A percentile compares a stretch with the other conserved stretches of the same genome.
These are phyloP conservation scores for Luscinia megarhynchos DNA, from an alignment of 2,797 vertebrate species.

Conservation along the genomic window DNA sequence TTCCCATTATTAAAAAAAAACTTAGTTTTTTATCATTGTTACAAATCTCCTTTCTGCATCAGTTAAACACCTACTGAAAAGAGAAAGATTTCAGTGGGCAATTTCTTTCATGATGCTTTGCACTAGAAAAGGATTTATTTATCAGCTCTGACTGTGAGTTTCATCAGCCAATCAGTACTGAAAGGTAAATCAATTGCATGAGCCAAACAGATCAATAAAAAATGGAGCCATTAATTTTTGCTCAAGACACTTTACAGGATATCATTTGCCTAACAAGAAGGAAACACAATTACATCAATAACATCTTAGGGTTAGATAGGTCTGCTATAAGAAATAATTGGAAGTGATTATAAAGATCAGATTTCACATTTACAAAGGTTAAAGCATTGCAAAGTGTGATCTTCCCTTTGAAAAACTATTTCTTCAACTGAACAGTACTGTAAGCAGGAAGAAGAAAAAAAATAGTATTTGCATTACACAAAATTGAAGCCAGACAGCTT, in stretches of 20 bases:
- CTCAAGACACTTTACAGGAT: not conserved
- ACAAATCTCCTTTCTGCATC: conserved; percentile 1
- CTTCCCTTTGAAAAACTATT: not conserved
- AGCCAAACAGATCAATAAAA: conserved; percentile 35
- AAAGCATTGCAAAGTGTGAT: not conserved
- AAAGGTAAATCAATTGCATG: conserved; percentile 2
- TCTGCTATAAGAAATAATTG: conserved; percentile 15
- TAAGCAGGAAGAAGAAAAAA: not conserved
- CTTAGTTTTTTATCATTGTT: not conserved
- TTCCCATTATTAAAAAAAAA: not conserved
- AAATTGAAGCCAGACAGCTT: not conserved
- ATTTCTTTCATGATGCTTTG: not conserved
- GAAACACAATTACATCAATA: conserved; percentile 19
- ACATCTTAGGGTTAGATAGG: conserved; percentile 2
- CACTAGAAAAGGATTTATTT: not conserved
- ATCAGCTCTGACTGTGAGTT: not conserved
- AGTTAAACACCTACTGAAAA: not conserved
- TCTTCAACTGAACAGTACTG: not conserved
- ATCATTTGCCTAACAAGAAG: conserved; percentile 54
- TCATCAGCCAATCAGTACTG: conserved; percentile 43
- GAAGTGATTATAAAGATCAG: conserved; percentile 17
- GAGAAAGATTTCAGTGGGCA: not conserved
- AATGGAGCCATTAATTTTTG: conserved; percentile 50
- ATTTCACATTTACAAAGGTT: not conserved
- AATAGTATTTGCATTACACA: not conserved